These are phyloP conservation scores for Nycticorax nycticorax DNA, from an alignment of 2,113 vertebrate genomes.

Conservation along the genomic window DNA sequence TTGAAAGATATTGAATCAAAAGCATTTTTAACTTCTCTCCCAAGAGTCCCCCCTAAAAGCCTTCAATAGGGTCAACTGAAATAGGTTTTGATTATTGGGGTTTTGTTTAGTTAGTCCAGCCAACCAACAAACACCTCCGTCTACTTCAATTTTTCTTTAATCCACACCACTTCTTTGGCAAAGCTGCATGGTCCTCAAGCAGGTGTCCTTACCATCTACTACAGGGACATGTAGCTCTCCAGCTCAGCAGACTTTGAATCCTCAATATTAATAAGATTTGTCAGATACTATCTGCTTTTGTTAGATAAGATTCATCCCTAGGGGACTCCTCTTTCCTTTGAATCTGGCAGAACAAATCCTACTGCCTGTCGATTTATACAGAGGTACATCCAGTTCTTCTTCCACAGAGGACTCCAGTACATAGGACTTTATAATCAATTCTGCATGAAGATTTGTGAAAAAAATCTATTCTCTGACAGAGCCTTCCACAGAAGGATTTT, in stretches of 20 bases:
- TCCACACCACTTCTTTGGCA: not conserved
- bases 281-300: not conserved
- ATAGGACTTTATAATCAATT: not conserved
- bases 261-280: not conserved
- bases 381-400: conserved; percentile 33
- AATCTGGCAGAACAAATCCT: conserved; percentile 2
- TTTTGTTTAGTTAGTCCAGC: not conserved
- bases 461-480: not conserved
- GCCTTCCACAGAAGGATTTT: not conserved
- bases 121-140: not conserved
- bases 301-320: not conserved
- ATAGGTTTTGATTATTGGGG: not conserved
- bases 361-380: not conserved
- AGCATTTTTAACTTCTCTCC: not conserved
- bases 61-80: not conserved
- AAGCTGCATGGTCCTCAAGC: not conserved
- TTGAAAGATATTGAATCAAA: not conserved
- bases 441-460: not conserved
- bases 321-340: not conserved
- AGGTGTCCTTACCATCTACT: not conserved
- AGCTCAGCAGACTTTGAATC: not conserved
- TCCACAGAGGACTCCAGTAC: not conserved
- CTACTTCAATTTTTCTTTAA: not conserved
- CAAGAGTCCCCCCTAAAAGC: not conserved
- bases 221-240: not conserved